Evolutionary conservation across 2,888 invertebrate genomes (phyloP).

Genomic region (Drosophila anomalipes): DNA sequence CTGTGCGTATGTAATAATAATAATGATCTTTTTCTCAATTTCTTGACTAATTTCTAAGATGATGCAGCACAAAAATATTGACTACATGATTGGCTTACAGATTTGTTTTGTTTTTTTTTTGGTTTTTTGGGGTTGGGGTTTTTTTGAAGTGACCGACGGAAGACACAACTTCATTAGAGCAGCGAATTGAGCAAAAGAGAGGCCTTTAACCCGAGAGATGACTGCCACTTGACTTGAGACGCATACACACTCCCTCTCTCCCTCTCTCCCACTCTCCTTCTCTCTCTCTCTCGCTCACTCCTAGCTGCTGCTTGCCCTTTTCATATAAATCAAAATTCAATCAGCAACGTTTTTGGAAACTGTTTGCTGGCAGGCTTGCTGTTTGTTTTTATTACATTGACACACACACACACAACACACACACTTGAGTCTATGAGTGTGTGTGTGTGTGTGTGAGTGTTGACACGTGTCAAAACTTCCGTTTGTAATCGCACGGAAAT

Average conservation of each 20-base stretch:
- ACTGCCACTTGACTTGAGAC: slow-evolving; percentile 56
- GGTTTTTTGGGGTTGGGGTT: slow-evolving; percentile 9
- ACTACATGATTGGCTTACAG: slow-evolving; percentile 71
- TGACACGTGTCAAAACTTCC: slow-evolving; percentile 84
- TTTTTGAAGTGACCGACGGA: slow-evolving; percentile 72
- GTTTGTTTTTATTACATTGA: slow-evolving; percentile 78
- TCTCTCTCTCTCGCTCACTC: not conserved
- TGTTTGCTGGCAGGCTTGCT: slow-evolving; percentile 50
- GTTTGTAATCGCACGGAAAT: slow-evolving; percentile 80
- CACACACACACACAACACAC: slow-evolving; percentile 38
- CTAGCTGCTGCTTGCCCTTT: not conserved
- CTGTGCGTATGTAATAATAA: slow-evolving; percentile 48
- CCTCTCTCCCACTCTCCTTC: not conserved
- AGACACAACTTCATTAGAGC: slow-evolving; percentile 73
- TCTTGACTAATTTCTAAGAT: slow-evolving; percentile 74
- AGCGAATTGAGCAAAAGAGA: slow-evolving; percentile 12
- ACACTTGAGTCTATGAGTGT: slow-evolving; percentile 20
- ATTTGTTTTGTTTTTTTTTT: not conserved
- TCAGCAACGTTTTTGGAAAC: slow-evolving; percentile 64
- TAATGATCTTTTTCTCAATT: slow-evolving; percentile 47
- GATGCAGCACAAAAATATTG: slow-evolving; percentile 52
- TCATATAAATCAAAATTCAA: slow-evolving; percentile 83
- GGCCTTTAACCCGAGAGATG: slow-evolving; percentile 63
- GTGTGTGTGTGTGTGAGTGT: slow-evolving; percentile 51
- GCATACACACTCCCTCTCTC: not conserved